Conservation (phyloP, 2,888 invertebrate species). For the Sinelater perroti region DNA sequence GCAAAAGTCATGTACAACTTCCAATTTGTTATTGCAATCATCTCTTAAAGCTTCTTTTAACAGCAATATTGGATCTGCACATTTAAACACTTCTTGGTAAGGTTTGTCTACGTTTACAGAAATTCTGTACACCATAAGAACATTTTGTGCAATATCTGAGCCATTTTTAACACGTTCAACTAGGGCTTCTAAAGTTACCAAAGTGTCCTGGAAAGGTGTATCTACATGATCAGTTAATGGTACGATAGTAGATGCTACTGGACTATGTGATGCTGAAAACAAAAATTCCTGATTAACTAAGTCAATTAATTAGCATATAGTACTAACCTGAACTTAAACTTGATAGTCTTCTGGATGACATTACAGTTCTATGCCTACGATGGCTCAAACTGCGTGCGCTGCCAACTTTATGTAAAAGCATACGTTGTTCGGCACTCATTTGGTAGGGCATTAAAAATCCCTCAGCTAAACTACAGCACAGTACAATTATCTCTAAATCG, state of each 20-base stretch:
- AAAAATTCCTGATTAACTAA: neutral
- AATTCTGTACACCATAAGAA: slow-evolving; percentile 66
- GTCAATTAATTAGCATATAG: neutral
- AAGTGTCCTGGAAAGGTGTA: slow-evolving; percentile 52
- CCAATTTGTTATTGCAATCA: slow-evolving; percentile 65
- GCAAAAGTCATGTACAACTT: slow-evolving; percentile 69
- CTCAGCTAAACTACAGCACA: slow-evolving; percentile 72
- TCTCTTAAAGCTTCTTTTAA: slow-evolving; percentile 64
- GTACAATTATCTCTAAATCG: slow-evolving; percentile 68
- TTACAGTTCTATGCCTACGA: slow-evolving; percentile 56
- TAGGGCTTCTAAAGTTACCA: slow-evolving; percentile 61
- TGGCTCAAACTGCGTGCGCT: slow-evolving; percentile 58
- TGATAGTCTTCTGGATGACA: slow-evolving; percentile 51
- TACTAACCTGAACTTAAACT: slow-evolving; percentile 50
- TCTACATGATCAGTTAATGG: slow-evolving; percentile 39
- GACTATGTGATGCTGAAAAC: slow-evolving; percentile 45
- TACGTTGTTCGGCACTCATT: slow-evolving; percentile 70
- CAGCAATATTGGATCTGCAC: slow-evolving; percentile 63
- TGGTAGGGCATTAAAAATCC: slow-evolving; percentile 69
- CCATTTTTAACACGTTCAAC: slow-evolving; percentile 65
- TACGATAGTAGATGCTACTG: slow-evolving; percentile 35
- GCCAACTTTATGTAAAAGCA: slow-evolving; percentile 61
- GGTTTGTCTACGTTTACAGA: slow-evolving; percentile 66
- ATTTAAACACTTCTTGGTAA: slow-evolving; percentile 65
- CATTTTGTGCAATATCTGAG: slow-evolving; percentile 63